These are phyloP conservation scores for Camponotus vicinus DNA, from an alignment of 1,140 invertebrate genomes.

Conservation along the genomic window DNA sequence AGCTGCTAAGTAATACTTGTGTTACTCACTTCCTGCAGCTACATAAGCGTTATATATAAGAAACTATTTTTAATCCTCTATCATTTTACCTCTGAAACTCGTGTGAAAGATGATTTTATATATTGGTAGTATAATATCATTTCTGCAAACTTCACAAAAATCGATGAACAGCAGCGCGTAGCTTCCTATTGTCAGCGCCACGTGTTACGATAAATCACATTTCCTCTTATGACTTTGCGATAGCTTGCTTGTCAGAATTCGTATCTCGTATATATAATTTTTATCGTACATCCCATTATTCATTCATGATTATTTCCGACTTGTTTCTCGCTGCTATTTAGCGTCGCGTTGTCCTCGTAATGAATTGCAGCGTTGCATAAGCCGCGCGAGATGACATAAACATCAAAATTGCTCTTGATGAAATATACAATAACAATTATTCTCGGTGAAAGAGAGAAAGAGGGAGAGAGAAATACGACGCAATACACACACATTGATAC, in stretches of 20 bases:
- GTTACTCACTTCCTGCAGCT: no score
- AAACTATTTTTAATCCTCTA: no score
- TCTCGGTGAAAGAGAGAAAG: not conserved
- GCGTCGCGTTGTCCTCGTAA: not conserved
- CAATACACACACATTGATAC: not conserved
- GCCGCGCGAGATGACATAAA: not conserved
- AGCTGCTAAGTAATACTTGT: no score
- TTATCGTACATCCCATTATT: conserved; percentile 6
- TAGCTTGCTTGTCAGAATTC: not conserved
- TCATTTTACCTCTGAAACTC: no score
- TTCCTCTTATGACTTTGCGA: conserved; percentile 14
- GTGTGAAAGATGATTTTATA: no score
- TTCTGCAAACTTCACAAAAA: no score
- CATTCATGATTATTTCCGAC: conserved; percentile 21
- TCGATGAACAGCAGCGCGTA: no score
- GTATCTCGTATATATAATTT: conserved; percentile 21
- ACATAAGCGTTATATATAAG: no score
- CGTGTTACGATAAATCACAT: not conserved
- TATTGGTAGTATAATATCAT: no score
- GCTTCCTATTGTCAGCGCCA: not conserved
- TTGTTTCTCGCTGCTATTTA: not conserved
- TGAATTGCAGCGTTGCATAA: not conserved
- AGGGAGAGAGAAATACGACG: not conserved
- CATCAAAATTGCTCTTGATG: not conserved
- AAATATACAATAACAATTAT: not conserved